Evolutionary conservation across 2,888 invertebrate genomes (phyloP).

Genomic region (Elaeidobius kamerunicus): DNA sequence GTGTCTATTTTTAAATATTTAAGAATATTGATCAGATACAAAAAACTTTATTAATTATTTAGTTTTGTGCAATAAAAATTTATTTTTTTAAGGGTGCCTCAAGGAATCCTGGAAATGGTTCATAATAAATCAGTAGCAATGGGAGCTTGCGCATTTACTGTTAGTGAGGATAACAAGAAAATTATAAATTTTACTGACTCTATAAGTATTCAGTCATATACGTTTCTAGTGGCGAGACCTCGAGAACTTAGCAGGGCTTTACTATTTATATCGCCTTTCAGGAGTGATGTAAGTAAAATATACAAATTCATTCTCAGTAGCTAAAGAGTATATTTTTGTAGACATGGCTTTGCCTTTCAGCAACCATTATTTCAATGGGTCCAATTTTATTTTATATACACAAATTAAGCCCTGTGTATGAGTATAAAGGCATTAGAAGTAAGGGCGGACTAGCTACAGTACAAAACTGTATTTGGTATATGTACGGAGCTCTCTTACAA

Average conservation of each 20-base stretch:
- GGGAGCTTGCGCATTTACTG: conserved; percentile 60
- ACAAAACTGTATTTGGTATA: conserved; percentile 80
- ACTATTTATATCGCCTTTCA: conserved; percentile 81
- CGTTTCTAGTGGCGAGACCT: conserved; percentile 76
- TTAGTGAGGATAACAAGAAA: conserved; percentile 52
- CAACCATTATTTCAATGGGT: conserved; percentile 72
- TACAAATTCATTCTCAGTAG: no score
- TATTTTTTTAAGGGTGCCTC: conserved; percentile 43
- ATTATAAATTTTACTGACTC: conserved; percentile 75
- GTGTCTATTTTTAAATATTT: no score
- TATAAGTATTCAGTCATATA: conserved; percentile 75
- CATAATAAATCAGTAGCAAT: conserved; percentile 54
- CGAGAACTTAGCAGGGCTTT: conserved; percentile 77
- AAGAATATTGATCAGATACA: no score
- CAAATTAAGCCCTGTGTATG: conserved; percentile 68
- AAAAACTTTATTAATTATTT: no score
- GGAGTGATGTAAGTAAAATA: conserved; percentile 56
- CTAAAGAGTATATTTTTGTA: no score
- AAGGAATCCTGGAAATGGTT: conserved; percentile 53
- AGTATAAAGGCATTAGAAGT: conserved; percentile 56
- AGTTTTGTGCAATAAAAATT: no score
- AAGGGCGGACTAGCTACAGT: conserved; percentile 60
- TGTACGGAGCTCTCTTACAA: conserved; percentile 86
- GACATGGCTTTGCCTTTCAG: conserved; percentile 80
- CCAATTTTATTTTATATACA: conserved; percentile 74